Conservation (phyloP, 2,888 invertebrate genomes). For the Luffia ferchaultella region DNA sequence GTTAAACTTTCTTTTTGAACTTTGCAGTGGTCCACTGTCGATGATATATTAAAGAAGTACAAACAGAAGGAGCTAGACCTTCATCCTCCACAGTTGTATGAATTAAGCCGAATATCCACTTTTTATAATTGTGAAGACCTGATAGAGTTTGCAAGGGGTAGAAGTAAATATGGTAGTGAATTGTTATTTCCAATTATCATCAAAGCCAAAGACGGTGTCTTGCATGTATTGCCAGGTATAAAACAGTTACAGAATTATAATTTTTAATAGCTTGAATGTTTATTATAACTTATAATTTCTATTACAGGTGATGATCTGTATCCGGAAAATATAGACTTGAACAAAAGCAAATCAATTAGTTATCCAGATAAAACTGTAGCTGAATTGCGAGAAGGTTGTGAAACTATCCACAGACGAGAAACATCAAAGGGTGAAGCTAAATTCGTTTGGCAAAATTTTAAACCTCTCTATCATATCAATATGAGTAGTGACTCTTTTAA, state of each 20-base stretch:
- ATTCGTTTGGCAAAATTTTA: constrained; percentile 35
- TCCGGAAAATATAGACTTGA: constrained; percentile 39
- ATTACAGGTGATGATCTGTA: constrained; percentile 62
- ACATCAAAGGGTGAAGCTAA: constrained; percentile 15
- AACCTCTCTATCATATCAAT: constrained; percentile 39
- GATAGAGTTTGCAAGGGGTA: constrained; percentile 62
- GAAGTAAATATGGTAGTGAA: constrained; percentile 61
- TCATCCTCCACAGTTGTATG: constrained; percentile 82
- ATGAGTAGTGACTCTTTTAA: constrained; percentile 37
- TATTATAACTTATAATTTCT: constrained; percentile 2
- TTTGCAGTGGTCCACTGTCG: constrained; percentile 74
- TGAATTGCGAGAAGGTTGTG: constrained; percentile 32
- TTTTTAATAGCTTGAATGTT: neutral
- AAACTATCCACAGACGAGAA: constrained; percentile 38
- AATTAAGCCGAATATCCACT: constrained; percentile 69
- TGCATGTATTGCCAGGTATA: constrained; percentile 69
- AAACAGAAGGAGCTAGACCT: constrained; percentile 49
- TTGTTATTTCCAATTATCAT: constrained; percentile 61
- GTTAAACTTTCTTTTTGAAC: neutral
- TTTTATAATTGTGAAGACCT: constrained; percentile 66
- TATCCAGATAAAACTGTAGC: constrained; percentile 34
- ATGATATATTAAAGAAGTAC: constrained; percentile 47
- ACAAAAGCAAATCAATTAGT: constrained; percentile 23
- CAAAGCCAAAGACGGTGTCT: constrained; percentile 64
- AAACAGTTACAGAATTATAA: neutral